phyloP scores from a whole-genome alignment of 2,797 vertebrate genomes.

The Pelodytes ibericus region DNA sequence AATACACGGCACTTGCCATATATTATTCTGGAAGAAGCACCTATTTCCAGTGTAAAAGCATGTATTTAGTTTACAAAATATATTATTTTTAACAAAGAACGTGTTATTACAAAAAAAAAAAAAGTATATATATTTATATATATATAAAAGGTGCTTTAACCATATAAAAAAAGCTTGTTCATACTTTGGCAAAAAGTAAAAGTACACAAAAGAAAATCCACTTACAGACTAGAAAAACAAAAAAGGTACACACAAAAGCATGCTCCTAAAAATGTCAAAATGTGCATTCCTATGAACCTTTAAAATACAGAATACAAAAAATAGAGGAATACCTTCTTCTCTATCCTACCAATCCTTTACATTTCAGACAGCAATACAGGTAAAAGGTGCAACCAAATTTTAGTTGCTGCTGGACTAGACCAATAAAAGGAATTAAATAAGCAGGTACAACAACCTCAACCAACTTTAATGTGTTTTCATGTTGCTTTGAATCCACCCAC shows the following conservation, averaged over 20 bases:
- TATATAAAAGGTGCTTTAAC: constrained; percentile 71
- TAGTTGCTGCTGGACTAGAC: too few relatives aligned
- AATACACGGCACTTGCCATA: constrained; percentile 52
- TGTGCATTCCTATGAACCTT: background rate
- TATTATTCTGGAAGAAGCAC: constrained; percentile 69
- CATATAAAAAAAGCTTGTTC: constrained; percentile 63
- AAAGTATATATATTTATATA: too few relatives aligned
- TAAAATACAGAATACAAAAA: background rate
- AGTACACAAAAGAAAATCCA: constrained; percentile 49
- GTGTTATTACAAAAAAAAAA: constrained; percentile 52
- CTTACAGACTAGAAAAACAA: constrained; percentile 12
- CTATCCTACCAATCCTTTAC: too few relatives aligned
- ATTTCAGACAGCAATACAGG: too few relatives aligned
- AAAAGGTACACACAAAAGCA: constrained; percentile 5
- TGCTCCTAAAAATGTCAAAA: background rate
- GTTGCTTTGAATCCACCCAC: too few relatives aligned
- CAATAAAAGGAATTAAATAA: too few relatives aligned
- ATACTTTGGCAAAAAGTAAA: constrained; percentile 60
- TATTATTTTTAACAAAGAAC: constrained; percentile 71
- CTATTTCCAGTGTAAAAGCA: constrained; percentile 73
- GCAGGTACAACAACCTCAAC: too few relatives aligned
- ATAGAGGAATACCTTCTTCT: too few relatives aligned
- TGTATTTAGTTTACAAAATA: constrained; percentile 70
- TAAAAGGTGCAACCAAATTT: too few relatives aligned
- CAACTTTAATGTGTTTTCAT: too few relatives aligned